Evolutionary conservation across 2,113 vertebrate species (phyloP).

Genomic region (Microcebus griseorufus): DNA sequence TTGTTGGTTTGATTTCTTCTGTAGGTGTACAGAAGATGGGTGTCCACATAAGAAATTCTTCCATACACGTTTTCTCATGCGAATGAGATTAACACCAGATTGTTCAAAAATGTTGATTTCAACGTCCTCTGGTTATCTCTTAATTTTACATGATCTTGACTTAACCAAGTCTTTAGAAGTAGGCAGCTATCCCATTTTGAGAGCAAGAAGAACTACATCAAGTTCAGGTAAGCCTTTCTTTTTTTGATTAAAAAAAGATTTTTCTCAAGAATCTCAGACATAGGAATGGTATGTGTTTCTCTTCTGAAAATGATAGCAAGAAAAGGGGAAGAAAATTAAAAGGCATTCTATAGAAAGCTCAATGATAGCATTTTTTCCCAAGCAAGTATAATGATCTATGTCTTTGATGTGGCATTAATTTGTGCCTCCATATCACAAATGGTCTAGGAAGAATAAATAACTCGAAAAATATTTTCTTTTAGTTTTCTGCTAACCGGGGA

Average conservation of each 20-base stretch:
- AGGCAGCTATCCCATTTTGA: slow-evolving; percentile 96
- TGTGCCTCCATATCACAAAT: slow-evolving; percentile 23
- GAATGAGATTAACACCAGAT: slow-evolving; percentile 98
- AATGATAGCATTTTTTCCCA: background rate
- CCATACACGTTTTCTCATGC: slow-evolving; percentile 98
- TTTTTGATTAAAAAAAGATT: background rate
- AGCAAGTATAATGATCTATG: background rate
- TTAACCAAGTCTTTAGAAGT: slow-evolving; percentile 98
- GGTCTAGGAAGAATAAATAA: background rate
- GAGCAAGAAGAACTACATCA: slow-evolving; percentile 93
- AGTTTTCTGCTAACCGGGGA: background rate
- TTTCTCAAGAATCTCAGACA: slow-evolving; percentile 12
- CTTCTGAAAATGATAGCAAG: slow-evolving; percentile 21
- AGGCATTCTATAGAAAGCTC: background rate
- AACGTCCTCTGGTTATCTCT: slow-evolving; percentile 97
- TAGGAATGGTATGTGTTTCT: background rate
- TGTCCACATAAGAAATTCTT: slow-evolving; percentile 99
- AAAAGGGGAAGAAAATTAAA: background rate
- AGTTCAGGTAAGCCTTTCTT: slow-evolving; percentile 89
- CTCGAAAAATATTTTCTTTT: background rate
- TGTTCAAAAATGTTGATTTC: slow-evolving; percentile 99
- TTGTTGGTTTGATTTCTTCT: slow-evolving; percentile 60
- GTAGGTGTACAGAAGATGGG: slow-evolving; percentile 97
- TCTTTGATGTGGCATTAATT: background rate
- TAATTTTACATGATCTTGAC: slow-evolving; percentile 98